Conservation (phyloP, 2,113 vertebrate species). For the Sylvilagus bachmani region DNA sequence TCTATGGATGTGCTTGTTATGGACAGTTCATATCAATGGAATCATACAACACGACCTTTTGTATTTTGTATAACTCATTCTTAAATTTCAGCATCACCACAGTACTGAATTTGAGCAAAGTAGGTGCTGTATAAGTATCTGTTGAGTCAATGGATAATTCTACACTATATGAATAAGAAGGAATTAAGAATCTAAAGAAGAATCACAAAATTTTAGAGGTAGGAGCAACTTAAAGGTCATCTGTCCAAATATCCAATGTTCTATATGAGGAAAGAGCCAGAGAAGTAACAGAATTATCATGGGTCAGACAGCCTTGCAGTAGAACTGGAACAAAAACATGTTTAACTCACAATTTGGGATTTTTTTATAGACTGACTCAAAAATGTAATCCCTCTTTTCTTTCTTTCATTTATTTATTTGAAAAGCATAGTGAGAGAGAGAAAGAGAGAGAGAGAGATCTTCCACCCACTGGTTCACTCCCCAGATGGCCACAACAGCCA, state of each 20-base stretch:
- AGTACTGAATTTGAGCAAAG: conserved; percentile 27
- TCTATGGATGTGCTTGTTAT: not conserved
- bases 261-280: conserved; percentile 32
- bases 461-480: too few relatives aligned
- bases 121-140: conserved; percentile 14
- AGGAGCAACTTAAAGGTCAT: conserved; percentile 41
- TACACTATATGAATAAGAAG: not conserved
- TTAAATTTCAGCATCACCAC: not conserved
- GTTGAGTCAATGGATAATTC: conserved; percentile 19
- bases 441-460: too few relatives aligned
- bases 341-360: not conserved
- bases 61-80: conserved; percentile 23
- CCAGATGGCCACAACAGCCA: too few relatives aligned
- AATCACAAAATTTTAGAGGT: conserved; percentile 15
- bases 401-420: not conserved
- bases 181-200: conserved; percentile 26
- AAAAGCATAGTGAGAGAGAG: too few relatives aligned
- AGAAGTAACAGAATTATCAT: not conserved
- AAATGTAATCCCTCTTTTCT: conserved; percentile 28
- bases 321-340: conserved; percentile 24
- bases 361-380: not conserved
- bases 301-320: not conserved
- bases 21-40: not conserved
- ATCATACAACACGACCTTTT: not conserved
- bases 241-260: conserved; percentile 43